Evolutionary conservation across 2,888 invertebrate genomes (phyloP).

Genomic region (Graphium colonna): DNA sequence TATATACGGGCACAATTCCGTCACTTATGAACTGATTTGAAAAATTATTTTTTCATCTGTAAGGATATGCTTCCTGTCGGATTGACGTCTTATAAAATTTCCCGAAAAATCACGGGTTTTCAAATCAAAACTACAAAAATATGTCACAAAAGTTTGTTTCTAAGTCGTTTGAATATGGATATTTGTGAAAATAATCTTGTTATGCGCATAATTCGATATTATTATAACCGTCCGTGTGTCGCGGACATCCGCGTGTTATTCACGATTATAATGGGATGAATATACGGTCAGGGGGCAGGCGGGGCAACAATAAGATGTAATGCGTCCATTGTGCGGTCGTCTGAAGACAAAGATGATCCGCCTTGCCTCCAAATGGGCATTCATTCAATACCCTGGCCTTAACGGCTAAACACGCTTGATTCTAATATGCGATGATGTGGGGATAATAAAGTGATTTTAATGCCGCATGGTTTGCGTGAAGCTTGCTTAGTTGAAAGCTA

Average conservation of each 20-base stretch:
- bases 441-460: neutral
- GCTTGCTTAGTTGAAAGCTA: too few relatives aligned
- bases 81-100: too few relatives aligned
- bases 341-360: slow-evolving; percentile 47
- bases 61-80: too few relatives aligned
- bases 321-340: slow-evolving; percentile 49
- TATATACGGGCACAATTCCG: too few relatives aligned
- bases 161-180: too few relatives aligned
- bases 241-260: slow-evolving; percentile 49
- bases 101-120: too few relatives aligned
- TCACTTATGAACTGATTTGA: too few relatives aligned
- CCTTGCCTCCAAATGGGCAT: slow-evolving; percentile 35
- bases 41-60: too few relatives aligned
- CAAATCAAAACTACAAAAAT: too few relatives aligned
- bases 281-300: slow-evolving; percentile 68
- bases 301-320: slow-evolving; percentile 56
- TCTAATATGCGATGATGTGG: slow-evolving; percentile 10
- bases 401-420: slow-evolving; percentile 20
- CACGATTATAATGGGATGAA: slow-evolving; percentile 71
- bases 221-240: slow-evolving; percentile 35
- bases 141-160: too few relatives aligned
- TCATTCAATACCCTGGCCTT: slow-evolving; percentile 37
- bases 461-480: neutral
- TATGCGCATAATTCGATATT: too few relatives aligned
- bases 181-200: too few relatives aligned